Evolutionary conservation across 2,797 vertebrate species (phyloP).

Genomic region (Rhynchotus rufescens): DNA sequence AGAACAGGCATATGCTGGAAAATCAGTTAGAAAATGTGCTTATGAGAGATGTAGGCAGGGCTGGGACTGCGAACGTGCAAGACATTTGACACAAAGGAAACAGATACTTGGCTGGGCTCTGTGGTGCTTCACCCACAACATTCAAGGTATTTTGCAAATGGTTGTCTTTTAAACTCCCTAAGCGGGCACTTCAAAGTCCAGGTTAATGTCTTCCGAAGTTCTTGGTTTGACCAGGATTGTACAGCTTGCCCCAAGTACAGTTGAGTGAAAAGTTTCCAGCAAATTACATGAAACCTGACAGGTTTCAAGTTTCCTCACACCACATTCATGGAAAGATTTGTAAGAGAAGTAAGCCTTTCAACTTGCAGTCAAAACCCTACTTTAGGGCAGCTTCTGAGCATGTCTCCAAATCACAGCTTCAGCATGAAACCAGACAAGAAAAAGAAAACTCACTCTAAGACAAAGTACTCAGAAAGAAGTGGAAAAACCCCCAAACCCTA

Average conservation of each 20-base stretch:
- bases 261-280: background rate
- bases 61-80: background rate
- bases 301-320: background rate
- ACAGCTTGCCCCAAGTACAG: background rate
- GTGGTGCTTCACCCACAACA: rapidly evolving
- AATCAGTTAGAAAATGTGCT: background rate
- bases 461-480: background rate
- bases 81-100: background rate
- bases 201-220: background rate
- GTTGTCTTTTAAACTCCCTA: background rate
- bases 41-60: background rate
- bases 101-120: rapidly evolving
- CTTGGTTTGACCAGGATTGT: background rate
- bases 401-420: slow-evolving; percentile 1
- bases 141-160: background rate
- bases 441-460: background rate
- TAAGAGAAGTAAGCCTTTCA: background rate
- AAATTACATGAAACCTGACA: background rate
- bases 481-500: background rate
- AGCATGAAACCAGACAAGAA: background rate
- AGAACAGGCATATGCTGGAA: background rate
- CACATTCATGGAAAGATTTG: background rate
- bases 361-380: background rate
- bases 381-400: background rate
- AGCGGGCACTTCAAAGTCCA: background rate